Conservation (phyloP, 2,888 invertebrate species). For the Smittia aterrima region DNA sequence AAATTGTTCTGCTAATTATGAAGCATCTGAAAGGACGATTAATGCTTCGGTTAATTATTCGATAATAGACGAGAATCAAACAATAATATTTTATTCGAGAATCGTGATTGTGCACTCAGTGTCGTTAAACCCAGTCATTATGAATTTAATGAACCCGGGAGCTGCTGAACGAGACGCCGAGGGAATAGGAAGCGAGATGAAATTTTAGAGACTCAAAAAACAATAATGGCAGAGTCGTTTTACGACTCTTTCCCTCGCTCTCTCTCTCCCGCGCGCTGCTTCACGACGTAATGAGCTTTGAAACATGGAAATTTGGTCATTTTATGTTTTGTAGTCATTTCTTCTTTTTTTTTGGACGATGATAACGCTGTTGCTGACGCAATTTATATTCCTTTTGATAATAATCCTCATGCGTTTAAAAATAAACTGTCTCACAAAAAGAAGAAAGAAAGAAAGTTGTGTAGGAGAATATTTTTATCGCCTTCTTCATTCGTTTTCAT, state of each 20-base stretch:
- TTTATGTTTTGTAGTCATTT: too few species aligned
- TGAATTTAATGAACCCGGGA: background rate
- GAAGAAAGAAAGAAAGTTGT: too few species aligned
- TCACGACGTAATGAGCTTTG: too few species aligned
- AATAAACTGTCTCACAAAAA: too few species aligned
- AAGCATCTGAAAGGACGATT: background rate
- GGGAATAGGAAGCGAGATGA: background rate
- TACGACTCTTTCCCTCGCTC: background rate
- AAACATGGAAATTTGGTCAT: too few species aligned
- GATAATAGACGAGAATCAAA: slow-evolving; percentile 7
- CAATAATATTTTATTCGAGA: background rate
- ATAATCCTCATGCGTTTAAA: too few species aligned
- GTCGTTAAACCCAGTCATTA: background rate
- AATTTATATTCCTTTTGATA: too few species aligned
- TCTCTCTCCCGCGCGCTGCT: background rate
- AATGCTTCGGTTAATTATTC: slow-evolving; percentile 6
- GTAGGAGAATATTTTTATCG: too few species aligned
- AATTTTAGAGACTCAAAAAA: background rate
- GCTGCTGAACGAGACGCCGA: background rate
- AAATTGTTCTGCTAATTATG: background rate
- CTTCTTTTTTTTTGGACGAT: too few species aligned
- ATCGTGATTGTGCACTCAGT: background rate
- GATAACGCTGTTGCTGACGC: too few species aligned
- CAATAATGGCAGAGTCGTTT: background rate
- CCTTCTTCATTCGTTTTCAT: too few species aligned